Percentiles rank a stretch among this genome's conserved stretches.
Conservation (phyloP, 92 coral and sea anemone genomes). For the Umimayanthus kanabou region DNA sequence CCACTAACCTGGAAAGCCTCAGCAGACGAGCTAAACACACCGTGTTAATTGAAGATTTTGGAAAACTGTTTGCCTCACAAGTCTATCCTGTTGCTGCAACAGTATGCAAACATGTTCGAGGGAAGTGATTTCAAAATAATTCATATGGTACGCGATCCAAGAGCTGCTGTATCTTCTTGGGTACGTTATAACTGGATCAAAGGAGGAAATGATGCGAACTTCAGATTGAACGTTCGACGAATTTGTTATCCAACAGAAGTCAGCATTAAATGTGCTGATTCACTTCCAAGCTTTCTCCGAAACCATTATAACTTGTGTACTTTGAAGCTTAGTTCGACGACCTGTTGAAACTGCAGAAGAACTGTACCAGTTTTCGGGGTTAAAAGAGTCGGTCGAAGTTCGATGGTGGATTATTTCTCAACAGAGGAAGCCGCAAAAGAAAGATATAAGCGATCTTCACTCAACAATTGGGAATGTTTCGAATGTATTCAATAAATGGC, state of each 20-base stretch:
- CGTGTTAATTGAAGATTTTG: slow-evolving; percentile 34
- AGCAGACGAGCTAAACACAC: slow-evolving; percentile 10
- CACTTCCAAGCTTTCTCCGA: neutral
- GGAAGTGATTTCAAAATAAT: slow-evolving; percentile 11
- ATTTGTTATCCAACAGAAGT: slow-evolving; percentile 28
- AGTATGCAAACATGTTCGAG: neutral
- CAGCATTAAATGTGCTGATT: slow-evolving; percentile 1
- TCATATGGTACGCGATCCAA: slow-evolving; percentile 49
- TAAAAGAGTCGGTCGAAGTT: neutral
- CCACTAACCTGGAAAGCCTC: neutral
- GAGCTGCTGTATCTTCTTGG: slow-evolving; percentile 21
- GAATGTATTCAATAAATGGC: neutral
- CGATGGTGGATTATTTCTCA: slow-evolving; percentile 10
- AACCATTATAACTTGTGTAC: slow-evolving; percentile 38
- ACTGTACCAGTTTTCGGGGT: slow-evolving; percentile 36
- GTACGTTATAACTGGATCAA: slow-evolving; percentile 42
- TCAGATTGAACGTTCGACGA: slow-evolving; percentile 9
- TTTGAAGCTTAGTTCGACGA: slow-evolving; percentile 22
- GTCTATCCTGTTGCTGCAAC: slow-evolving; percentile 18
- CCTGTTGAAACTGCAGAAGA: slow-evolving; percentile 26
- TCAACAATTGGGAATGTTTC: slow-evolving; percentile 29
- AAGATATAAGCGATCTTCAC: neutral
- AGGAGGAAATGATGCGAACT: slow-evolving; percentile 9
- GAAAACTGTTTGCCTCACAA: slow-evolving; percentile 29
- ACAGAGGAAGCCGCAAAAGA: slow-evolving; percentile 2